phyloP scores from a whole-genome alignment of 1,140 invertebrate genomes.

The Drosophila asahinai region DNA sequence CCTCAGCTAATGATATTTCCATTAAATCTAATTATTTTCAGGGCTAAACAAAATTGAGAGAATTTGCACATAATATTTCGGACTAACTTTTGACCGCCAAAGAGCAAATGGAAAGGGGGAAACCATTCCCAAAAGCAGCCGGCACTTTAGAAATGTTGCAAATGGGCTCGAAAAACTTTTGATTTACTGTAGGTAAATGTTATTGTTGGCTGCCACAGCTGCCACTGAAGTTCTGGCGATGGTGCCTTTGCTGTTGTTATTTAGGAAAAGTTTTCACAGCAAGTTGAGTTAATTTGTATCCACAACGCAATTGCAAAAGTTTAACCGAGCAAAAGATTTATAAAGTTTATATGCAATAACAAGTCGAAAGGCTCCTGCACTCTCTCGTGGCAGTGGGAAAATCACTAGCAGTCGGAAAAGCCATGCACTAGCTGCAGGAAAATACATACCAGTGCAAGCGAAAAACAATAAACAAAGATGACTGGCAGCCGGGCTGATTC shows the following conservation, averaged over 20 bases:
- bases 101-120: conserved; percentile 4
- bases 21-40: conserved; percentile 35
- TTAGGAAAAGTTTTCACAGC: conserved; percentile 70
- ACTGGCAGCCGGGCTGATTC: conserved; percentile 13
- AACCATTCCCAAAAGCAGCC: conserved; percentile 33
- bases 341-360: conserved; percentile 82
- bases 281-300: conserved; percentile 82
- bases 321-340: conserved; percentile 82
- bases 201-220: conserved; percentile 69
- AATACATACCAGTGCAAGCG: conserved; percentile 16
- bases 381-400: conserved; percentile 5
- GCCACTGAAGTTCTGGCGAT: conserved; percentile 44
- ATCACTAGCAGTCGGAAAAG: conserved; percentile 16
- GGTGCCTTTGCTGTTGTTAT: conserved; percentile 63
- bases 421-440: conserved; percentile 33
- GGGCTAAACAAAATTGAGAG: background rate
- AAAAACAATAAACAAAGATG: conserved; percentile 69
- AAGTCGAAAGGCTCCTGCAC: conserved; percentile 49
- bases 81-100: conserved; percentile 38
- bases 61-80: conserved; percentile 36
- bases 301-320: conserved; percentile 82
- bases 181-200: conserved; percentile 70
- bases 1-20: conserved; percentile 16
- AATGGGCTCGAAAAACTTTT: conserved; percentile 58
- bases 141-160: conserved; percentile 41